Percentiles rank a stretch among this genome's conserved stretches.
Evolutionary conservation across 2,888 invertebrate species (phyloP).

Genomic region (Caenorhabditis japonica): DNA sequence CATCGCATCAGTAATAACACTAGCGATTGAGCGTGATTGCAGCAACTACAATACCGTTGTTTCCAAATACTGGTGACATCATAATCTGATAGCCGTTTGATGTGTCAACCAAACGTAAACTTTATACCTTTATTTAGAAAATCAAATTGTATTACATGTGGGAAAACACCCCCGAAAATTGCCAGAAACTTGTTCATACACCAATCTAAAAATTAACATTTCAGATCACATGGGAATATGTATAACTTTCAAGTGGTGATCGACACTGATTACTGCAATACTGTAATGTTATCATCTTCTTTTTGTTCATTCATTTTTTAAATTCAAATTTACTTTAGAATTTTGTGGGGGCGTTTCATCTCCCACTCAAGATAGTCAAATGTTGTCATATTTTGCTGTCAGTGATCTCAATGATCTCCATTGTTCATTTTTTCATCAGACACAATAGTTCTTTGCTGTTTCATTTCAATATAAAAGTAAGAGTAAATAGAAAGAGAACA

Average conservation of each 20-base stretch:
- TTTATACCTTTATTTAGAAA: too few species aligned
- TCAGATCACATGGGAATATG: slow-evolving; percentile 20
- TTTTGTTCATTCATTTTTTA: slow-evolving; percentile 1
- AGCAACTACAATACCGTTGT: too few species aligned
- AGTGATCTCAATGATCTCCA: slow-evolving; percentile 24
- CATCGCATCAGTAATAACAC: too few species aligned
- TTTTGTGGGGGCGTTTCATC: slow-evolving; percentile 29
- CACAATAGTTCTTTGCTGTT: slow-evolving; percentile 24
- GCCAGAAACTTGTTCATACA: too few species aligned
- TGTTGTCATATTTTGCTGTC: slow-evolving; percentile 23
- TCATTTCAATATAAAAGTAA: slow-evolving; percentile 44
- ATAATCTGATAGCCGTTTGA: too few species aligned
- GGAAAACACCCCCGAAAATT: too few species aligned
- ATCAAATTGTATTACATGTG: too few species aligned
- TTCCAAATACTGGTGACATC: too few species aligned
- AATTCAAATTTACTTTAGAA: slow-evolving; percentile 15
- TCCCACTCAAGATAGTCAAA: slow-evolving; percentile 19
- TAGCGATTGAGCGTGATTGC: too few species aligned
- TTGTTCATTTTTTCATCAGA: slow-evolving; percentile 24
- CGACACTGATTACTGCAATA: slow-evolving; percentile 26
- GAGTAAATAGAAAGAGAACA: too few species aligned
- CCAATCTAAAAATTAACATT: slow-evolving; percentile 8
- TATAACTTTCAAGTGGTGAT: slow-evolving; percentile 16
- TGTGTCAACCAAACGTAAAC: too few species aligned
- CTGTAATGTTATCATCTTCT: slow-evolving; percentile 9